These are phyloP conservation scores for Amphipoea lucens DNA, from an alignment of 2,888 invertebrate species.

Conservation along the genomic window DNA sequence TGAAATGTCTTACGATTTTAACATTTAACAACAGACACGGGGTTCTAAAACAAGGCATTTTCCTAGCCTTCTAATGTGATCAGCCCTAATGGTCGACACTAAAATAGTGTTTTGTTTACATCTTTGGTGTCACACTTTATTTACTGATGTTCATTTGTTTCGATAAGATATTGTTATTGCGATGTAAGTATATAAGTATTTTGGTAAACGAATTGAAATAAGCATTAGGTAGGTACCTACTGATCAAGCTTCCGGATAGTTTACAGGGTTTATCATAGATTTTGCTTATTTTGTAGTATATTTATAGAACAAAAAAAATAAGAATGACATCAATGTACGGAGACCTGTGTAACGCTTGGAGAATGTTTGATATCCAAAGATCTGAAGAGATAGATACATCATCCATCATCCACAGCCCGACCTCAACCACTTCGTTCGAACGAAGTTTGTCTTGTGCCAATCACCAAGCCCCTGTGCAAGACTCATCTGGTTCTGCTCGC, in stretches of 20 bases:
- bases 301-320: too few relatives aligned
- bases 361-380: not conserved
- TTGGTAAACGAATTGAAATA: not conserved
- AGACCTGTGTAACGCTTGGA: too few relatives aligned
- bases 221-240: not conserved
- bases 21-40: not conserved
- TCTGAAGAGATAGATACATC: not conserved
- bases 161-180: not conserved
- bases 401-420: too few relatives aligned
- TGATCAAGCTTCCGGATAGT: not conserved
- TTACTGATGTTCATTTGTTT: slow-evolving; percentile 4
- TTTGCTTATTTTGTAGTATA: too few relatives aligned
- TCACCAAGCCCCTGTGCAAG: too few relatives aligned
- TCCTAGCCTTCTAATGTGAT: not conserved
- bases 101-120: slow-evolving; percentile 30
- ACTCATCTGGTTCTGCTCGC: too few relatives aligned
- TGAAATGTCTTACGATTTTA: not conserved
- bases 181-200: not conserved
- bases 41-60: not conserved
- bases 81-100: slow-evolving; percentile 10
- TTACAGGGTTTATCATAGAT: not conserved
- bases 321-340: not conserved
- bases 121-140: slow-evolving; percentile 12
- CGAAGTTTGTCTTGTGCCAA: too few relatives aligned
- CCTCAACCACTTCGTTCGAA: too few relatives aligned